A percentile compares a stretch with the other conserved stretches of the same genome.
Evolutionary conservation across 2,888 invertebrate species (phyloP).

Genomic region (Drosophila koepferae): DNA sequence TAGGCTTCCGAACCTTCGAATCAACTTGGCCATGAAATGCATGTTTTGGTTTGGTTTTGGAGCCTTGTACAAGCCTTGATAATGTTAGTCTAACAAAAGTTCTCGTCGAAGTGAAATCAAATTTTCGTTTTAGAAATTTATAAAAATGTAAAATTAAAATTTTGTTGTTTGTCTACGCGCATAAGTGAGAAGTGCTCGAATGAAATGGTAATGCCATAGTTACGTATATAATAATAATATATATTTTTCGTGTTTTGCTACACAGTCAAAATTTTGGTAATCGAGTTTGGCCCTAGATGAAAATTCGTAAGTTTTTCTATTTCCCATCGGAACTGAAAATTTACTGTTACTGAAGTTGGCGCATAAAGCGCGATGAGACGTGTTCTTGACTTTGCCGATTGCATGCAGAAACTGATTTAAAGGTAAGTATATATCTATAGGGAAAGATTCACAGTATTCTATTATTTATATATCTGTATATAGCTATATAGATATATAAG

Average conservation of each 20-base stretch:
- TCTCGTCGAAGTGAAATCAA: not conserved
- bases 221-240: too few relatives aligned
- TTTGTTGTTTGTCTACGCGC: not conserved
- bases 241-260: not conserved
- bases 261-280: not conserved
- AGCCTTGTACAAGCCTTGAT: not conserved
- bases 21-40: not conserved
- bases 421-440: not conserved
- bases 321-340: slow-evolving; percentile 30
- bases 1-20: not conserved
- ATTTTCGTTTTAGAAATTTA: not conserved
- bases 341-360: not conserved
- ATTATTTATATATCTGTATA: too few relatives aligned
- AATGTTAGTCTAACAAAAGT: not conserved
- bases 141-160: not conserved
- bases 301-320: slow-evolving; percentile 24
- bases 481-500: too few relatives aligned
- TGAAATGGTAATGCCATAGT: not conserved
- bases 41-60: not conserved
- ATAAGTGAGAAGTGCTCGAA: not conserved
- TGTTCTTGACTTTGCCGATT: slow-evolving; percentile 15
- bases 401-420: not conserved
- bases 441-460: not conserved
- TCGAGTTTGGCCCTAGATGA: slow-evolving; percentile 12
- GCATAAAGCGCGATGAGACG: too few relatives aligned